A percentile compares a stretch with the other conserved stretches of the same genome.
These are phyloP conservation scores for Corvus cornix DNA, from an alignment of 2,113 vertebrate species.

Conservation along the genomic window DNA sequence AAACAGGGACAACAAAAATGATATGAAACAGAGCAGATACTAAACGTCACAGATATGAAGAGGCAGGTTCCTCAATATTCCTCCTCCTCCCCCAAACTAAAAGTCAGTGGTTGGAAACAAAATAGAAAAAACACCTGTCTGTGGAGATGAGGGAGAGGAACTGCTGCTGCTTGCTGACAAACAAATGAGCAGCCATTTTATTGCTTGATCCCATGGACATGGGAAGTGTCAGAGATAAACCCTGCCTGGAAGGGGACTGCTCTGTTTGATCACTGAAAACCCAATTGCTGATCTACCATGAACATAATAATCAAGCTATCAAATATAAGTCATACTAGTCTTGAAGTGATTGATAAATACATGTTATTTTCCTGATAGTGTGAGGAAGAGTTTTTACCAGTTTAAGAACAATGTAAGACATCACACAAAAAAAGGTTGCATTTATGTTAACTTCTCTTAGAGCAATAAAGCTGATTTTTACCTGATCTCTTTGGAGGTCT, in stretches of 20 bases:
- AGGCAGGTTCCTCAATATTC: accelerated
- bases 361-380: accelerated
- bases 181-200: accelerated
- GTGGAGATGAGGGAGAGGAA: not conserved
- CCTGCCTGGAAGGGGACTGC: accelerated
- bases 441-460: not conserved
- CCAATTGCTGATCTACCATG: not conserved
- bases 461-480: not conserved
- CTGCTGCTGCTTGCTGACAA: not conserved
- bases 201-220: not conserved
- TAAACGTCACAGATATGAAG: not conserved
- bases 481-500: not conserved
- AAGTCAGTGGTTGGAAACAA: not conserved
- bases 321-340: not conserved
- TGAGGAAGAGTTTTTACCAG: not conserved
- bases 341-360: not conserved
- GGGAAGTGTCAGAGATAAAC: not conserved
- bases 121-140: not conserved
- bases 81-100: not conserved
- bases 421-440: not conserved
- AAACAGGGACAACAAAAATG: not conserved
- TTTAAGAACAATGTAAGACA: not conserved
- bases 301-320: not conserved
- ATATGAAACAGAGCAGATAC: not conserved
- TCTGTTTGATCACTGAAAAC: not conserved